A percentile compares a stretch with the other conserved stretches of the same genome.
phyloP scores from a whole-genome alignment of 2,888 invertebrate species.

The Amiota communis region DNA sequence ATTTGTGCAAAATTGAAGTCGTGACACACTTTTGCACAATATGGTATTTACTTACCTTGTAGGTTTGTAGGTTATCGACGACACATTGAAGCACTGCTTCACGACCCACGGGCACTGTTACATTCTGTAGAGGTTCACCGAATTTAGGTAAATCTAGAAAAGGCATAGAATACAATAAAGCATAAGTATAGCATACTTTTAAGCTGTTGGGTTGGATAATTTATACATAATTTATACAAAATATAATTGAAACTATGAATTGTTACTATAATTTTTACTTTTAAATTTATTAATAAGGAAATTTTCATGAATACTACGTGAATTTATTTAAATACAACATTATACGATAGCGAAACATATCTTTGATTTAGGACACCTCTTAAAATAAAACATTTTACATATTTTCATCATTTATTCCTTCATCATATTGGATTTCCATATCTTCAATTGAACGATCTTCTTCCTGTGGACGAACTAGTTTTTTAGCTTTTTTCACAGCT shows the following conservation, averaged over 20 bases:
- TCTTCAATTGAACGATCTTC: too few species aligned
- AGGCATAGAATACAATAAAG: conserved; percentile 40
- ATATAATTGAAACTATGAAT: background rate
- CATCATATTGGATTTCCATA: too few species aligned
- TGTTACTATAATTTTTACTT: too few species aligned
- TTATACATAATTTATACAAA: background rate
- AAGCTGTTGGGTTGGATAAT: conserved; percentile 13
- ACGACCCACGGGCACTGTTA: conserved; percentile 80
- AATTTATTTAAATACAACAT: too few species aligned
- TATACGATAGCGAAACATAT: too few species aligned
- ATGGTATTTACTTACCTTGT: conserved; percentile 75
- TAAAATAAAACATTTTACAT: too few species aligned
- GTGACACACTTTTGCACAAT: conserved; percentile 14
- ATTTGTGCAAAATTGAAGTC: conserved; percentile 23
- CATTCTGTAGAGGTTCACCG: conserved; percentile 79
- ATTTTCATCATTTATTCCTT: too few species aligned
- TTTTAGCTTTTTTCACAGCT: too few species aligned
- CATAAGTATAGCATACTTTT: conserved; percentile 53
- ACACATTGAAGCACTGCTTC: conserved; percentile 80
- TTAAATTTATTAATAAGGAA: too few species aligned
- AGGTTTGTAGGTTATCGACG: conserved; percentile 80
- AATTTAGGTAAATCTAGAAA: conserved; percentile 77
- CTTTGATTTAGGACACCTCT: too few species aligned
- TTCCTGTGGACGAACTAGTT: too few species aligned
- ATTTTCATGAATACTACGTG: too few species aligned